These are phyloP conservation scores for Asarcornis scutulata DNA, from an alignment of 2,113 vertebrate genomes.

Conservation along the genomic window DNA sequence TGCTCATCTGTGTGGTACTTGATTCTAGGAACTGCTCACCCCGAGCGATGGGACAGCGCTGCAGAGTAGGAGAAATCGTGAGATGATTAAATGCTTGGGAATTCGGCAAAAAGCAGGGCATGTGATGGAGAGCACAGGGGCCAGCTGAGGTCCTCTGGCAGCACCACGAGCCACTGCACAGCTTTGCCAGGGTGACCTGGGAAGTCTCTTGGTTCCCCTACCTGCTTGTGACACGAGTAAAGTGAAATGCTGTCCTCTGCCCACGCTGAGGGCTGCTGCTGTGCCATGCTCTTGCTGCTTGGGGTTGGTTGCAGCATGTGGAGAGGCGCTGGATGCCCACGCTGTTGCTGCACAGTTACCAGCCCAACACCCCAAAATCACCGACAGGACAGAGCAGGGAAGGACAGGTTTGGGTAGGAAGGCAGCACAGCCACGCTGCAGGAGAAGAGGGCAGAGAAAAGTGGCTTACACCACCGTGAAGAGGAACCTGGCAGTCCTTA, in stretches of 20 bases:
- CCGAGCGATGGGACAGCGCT: not conserved
- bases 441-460: not conserved
- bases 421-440: not conserved
- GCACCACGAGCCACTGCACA: rapidly evolving
- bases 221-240: not conserved
- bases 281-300: not conserved
- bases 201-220: not conserved
- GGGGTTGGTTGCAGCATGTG: not conserved
- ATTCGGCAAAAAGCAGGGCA: not conserved
- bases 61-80: rapidly evolving
- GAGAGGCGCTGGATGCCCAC: not conserved
- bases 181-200: rapidly evolving
- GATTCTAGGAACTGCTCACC: not conserved
- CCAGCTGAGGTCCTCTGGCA: not conserved
- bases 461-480: not conserved
- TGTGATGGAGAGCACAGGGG: not conserved
- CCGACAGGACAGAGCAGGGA: rapidly evolving
- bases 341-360: rapidly evolving
- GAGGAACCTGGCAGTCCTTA: not conserved
- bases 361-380: rapidly evolving
- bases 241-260: not conserved
- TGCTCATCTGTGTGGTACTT: not conserved
- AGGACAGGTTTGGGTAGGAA: not conserved
- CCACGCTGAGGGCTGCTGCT: not conserved
- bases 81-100: rapidly evolving